Evolutionary conservation across 2,113 vertebrate genomes (phyloP), one percentile per base, ranked within the genome.

Genomic region (Hydrolagus affinis): DNA sequence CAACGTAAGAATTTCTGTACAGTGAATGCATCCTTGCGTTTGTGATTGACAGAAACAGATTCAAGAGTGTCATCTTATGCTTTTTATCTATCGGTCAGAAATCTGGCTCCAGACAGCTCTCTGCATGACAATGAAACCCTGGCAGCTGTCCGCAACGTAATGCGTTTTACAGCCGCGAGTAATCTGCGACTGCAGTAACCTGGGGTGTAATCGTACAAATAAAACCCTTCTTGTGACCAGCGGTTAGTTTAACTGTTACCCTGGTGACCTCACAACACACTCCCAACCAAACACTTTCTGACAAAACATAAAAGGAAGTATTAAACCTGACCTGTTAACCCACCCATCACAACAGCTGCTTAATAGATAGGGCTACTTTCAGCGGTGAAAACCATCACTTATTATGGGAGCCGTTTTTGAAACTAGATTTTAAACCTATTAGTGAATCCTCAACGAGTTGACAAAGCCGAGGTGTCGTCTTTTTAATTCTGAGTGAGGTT

Each of bases 41-140:
- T 25, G 57, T 14, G 62, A 89, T 60, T 86, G 86, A 68, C 86
- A 87, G 76, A n/a, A 87, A 70, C 70, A 86, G 44, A n/a, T 64
- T 88, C 75, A 70, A 6, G 44, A 73, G 12, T 3, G n/a, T 74
- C n/a, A 59, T 23, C 70, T 23, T 28, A 6, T 66, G 28, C 75
- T 86, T 87, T 60, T 86, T 74, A 85, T 85, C 19, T 85, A 11
- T 71, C 83, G 76, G 44, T 4, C 23, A 73, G 78, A 85, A 56
- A 56, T 86, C 32, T 85, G 86, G 86, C 28, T 88, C 15, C 66
- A 71, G 68, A 56, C 85, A 87, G 85, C 60, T 85, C 59, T 86
- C 62, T 71, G 9, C 1, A 15, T 14, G 0, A 14, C 60, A 86
- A 71, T 73, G 30, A 88, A 86, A 86, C 21, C 70, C 68, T 23